Conservation (phyloP, 2,888 invertebrate genomes). For the Amblyjoppa proteus region DNA sequence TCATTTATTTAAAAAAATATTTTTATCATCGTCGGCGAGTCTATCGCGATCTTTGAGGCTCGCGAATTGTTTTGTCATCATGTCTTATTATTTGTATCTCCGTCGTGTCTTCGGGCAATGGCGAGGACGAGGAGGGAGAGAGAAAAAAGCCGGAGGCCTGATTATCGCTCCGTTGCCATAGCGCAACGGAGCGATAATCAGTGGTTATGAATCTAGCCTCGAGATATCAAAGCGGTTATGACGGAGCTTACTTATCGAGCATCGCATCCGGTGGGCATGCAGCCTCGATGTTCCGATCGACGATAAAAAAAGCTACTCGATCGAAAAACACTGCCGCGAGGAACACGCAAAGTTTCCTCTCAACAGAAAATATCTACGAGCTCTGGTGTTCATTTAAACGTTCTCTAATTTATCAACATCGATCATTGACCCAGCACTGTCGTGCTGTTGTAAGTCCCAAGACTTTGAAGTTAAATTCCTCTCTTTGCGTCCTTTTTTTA, state of each 20-base stretch:
- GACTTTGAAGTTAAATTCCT: background rate
- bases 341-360: conserved; percentile 12
- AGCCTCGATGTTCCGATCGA: conserved; percentile 8
- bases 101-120: conserved; percentile 8
- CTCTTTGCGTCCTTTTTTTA: background rate
- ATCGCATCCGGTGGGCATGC: background rate
- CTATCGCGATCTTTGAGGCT: background rate
- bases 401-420: background rate
- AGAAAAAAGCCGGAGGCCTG: conserved; percentile 55
- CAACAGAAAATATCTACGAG: background rate
- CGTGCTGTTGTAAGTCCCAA: background rate
- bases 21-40: background rate
- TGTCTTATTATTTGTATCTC: background rate
- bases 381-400: background rate
- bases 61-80: background rate
- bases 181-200: conserved; percentile 65
- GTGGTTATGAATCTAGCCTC: conserved; percentile 31
- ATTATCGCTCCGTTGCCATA: too few relatives aligned
- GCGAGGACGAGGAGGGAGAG: conserved; percentile 15
- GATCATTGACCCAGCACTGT: background rate
- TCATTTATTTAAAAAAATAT: background rate
- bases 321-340: background rate
- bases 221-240: conserved; percentile 44
- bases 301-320: background rate
- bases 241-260: conserved; percentile 33